Conservation (phyloP, 2,797 vertebrate species). For the Syngnathus rostellatus region DNA sequence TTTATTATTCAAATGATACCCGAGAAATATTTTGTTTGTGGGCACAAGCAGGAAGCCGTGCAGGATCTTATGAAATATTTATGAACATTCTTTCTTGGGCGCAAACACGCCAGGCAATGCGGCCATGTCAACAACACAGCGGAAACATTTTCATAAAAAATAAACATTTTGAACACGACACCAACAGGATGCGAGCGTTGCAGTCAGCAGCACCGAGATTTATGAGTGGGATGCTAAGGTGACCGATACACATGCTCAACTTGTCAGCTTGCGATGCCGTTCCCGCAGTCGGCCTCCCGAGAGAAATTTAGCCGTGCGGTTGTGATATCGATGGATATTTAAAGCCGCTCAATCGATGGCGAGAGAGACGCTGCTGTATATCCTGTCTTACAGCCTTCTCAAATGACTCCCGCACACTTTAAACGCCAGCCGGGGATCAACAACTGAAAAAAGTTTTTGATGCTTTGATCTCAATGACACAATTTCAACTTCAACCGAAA, state of each 20-base stretch:
- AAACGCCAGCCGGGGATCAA: conserved; percentile 30
- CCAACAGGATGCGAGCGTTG: background rate
- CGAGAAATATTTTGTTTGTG: conserved; percentile 28
- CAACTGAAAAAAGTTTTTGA: conserved; percentile 14
- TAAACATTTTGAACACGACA: background rate
- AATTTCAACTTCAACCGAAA: background rate
- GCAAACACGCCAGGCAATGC: conserved; percentile 28
- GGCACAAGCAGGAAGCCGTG: conserved; percentile 25
- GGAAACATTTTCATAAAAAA: too few relatives aligned
- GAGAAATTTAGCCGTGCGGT: conserved; percentile 37
- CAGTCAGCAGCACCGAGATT: conserved; percentile 40
- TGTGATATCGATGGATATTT: conserved; percentile 54
- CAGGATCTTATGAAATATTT: conserved; percentile 55
- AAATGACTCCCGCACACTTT: conserved; percentile 22
- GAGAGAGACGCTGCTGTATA: conserved; percentile 22
- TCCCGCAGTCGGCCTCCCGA: conserved; percentile 43
- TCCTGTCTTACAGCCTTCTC: conserved; percentile 41
- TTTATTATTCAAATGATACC: conserved; percentile 21
- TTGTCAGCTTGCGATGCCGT: conserved; percentile 1
- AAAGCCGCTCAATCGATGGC: conserved; percentile 49
- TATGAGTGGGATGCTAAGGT: conserved; percentile 14
- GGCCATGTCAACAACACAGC: conserved; percentile 15
- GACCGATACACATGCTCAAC: conserved; percentile 4
- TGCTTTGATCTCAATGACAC: background rate
- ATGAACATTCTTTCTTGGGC: conserved; percentile 31